These are phyloP conservation scores for Notechis scutatus DNA, from an alignment of 2,113 vertebrate species.

Conservation along the genomic window DNA sequence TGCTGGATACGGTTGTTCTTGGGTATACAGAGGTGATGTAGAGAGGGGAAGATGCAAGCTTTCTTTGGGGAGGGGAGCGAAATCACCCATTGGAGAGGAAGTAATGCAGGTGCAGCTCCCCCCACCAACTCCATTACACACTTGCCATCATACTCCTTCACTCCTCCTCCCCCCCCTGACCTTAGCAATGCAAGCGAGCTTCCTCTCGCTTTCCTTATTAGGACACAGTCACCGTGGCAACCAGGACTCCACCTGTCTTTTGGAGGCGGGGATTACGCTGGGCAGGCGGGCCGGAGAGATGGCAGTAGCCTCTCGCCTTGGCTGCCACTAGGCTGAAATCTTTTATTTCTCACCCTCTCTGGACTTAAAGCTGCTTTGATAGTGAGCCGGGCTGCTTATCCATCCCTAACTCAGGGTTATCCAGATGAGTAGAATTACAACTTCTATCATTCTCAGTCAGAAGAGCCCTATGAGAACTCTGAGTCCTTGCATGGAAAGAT, in stretches of 20 bases:
- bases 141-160: neutral
- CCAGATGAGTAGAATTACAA: neutral
- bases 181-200: conserved; percentile 77
- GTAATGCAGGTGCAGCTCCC: conserved; percentile 62
- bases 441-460: neutral
- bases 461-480: neutral
- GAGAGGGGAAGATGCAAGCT: conserved; percentile 6
- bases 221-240: conserved; percentile 80
- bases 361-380: neutral
- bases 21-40: conserved; percentile 3
- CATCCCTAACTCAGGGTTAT: neutral
- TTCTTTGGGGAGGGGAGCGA: neutral
- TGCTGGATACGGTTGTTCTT: neutral
- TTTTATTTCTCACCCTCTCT: neutral
- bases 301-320: neutral
- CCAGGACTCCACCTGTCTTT: conserved; percentile 88
- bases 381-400: too few relatives aligned
- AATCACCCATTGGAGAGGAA: conserved; percentile 32
- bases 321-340: neutral
- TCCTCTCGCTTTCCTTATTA: conserved; percentile 70
- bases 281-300: neutral
- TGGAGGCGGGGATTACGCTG: conserved; percentile 30
- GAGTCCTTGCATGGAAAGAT: neutral
- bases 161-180: conserved; percentile 59
- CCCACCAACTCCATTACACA: conserved; percentile 42